Evolutionary conservation across 2,113 vertebrate genomes (phyloP).

Genomic region (Talpa occidentalis): DNA sequence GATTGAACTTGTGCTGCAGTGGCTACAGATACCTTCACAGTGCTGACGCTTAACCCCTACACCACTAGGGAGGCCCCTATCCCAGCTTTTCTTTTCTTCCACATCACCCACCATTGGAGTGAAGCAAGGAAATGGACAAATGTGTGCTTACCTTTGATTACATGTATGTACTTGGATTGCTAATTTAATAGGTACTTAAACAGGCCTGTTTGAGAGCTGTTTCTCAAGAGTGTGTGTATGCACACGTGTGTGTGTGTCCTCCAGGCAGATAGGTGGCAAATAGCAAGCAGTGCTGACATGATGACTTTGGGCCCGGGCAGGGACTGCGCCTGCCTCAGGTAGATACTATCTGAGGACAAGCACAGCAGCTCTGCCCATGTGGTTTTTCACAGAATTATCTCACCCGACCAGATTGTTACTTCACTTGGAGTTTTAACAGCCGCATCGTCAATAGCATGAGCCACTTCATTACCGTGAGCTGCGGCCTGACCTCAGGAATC

Average conservation of each 20-base stretch:
- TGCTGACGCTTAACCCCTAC: too few species aligned
- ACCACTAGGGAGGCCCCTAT: too few species aligned
- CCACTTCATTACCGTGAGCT: neutral
- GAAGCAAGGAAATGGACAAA: neutral
- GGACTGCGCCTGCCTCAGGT: neutral
- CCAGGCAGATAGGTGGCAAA: neutral
- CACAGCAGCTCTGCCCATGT: neutral
- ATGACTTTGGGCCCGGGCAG: neutral
- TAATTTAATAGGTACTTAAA: neutral
- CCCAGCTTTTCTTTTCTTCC: neutral
- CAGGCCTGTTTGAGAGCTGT: neutral
- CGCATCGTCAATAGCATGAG: neutral
- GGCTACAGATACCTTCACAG: too few species aligned
- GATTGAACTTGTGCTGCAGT: too few species aligned
- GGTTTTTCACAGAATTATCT: neutral
- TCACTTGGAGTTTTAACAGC: slow-evolving; percentile 26
- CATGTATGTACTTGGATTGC: neutral
- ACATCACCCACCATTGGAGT: neutral
- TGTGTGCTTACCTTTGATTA: too few species aligned
- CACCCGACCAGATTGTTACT: neutral
- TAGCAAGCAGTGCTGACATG: neutral
- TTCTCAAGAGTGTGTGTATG: neutral
- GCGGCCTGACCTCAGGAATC: neutral
- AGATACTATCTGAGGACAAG: neutral
- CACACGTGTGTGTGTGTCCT: neutral